Percentiles rank a stretch among this genome's conserved stretches.
phyloP scores from a whole-genome alignment of 2,113 vertebrate species.

The Perccottus glenii region DNA sequence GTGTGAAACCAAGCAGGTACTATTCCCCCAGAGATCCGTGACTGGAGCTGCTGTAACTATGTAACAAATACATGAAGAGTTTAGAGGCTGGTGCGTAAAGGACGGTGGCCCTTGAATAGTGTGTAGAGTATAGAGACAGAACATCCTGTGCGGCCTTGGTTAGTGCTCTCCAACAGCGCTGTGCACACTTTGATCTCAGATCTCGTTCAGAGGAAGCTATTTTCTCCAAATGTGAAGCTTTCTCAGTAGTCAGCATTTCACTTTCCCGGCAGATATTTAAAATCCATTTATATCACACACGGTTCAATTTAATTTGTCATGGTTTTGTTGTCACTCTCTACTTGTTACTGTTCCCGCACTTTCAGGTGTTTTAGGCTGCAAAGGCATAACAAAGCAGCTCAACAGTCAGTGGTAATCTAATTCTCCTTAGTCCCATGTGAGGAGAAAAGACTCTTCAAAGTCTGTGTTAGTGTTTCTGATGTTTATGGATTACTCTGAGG shows the following conservation, averaged over 20 bases:
- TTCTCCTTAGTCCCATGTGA: conserved; percentile 46
- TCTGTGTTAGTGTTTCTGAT: conserved; percentile 39
- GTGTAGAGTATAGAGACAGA: conserved; percentile 22
- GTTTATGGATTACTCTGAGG: conserved; percentile 56
- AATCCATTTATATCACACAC: conserved; percentile 11
- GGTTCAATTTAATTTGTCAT: conserved; percentile 18
- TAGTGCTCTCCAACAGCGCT: conserved; percentile 36
- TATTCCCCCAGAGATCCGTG: conserved; percentile 4
- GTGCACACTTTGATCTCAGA: conserved; percentile 57
- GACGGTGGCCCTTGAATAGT: conserved; percentile 20
- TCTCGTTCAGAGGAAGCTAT: conserved; percentile 18
- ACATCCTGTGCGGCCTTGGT: conserved; percentile 46
- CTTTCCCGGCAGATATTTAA: conserved; percentile 16
- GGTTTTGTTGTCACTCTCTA: conserved; percentile 22
- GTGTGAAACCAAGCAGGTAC: not conserved
- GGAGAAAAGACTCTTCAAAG: conserved; percentile 27
- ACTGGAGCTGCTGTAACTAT: not conserved
- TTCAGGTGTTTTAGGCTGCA: conserved; percentile 37
- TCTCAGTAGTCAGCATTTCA: conserved; percentile 18
- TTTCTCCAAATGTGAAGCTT: conserved; percentile 16
- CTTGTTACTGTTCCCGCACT: conserved; percentile 23
- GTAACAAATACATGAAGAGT: conserved; percentile 4
- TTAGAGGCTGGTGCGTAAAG: conserved; percentile 3
- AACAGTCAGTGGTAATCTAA: conserved; percentile 47
- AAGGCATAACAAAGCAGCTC: conserved; percentile 6